phyloP scores from a whole-genome alignment of 2,888 invertebrate genomes.

The Polia nebulosa region DNA sequence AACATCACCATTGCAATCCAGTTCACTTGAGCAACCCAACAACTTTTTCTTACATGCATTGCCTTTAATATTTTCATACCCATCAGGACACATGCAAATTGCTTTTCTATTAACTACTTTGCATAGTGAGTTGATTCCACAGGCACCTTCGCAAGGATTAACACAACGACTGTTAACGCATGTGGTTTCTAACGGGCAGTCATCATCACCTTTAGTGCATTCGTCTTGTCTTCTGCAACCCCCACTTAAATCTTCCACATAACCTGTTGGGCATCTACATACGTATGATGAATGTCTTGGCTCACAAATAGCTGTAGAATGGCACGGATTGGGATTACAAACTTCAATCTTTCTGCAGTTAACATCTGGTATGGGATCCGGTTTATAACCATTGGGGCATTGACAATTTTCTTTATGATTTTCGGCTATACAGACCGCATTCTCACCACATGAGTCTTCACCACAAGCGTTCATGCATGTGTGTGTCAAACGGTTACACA shows the following conservation, averaged over 20 bases:
- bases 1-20: slow-evolving; percentile 95
- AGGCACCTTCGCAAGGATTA: slow-evolving; percentile 95
- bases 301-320: slow-evolving; percentile 95
- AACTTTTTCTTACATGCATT: slow-evolving; percentile 94
- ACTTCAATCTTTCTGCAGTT: slow-evolving; percentile 94
- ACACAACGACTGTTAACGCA: slow-evolving; percentile 94
- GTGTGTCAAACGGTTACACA: slow-evolving; percentile 96
- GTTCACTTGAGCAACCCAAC: slow-evolving; percentile 92
- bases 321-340: slow-evolving; percentile 95
- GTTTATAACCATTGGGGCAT: slow-evolving; percentile 95
- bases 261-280: slow-evolving; percentile 95
- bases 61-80: slow-evolving; percentile 93
- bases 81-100: slow-evolving; percentile 94
- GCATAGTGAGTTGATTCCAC: slow-evolving; percentile 96
- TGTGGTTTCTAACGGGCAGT: slow-evolving; percentile 94
- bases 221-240: slow-evolving; percentile 95
- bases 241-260: slow-evolving; percentile 94
- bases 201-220: slow-evolving; percentile 93
- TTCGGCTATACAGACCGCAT: slow-evolving; percentile 97
- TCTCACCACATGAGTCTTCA: slow-evolving; percentile 95
- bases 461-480: slow-evolving; percentile 96
- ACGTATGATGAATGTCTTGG: slow-evolving; percentile 92
- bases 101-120: slow-evolving; percentile 94
- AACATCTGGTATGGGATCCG: slow-evolving; percentile 96
- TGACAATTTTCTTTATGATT: slow-evolving; percentile 96